These are phyloP conservation scores for Thereva unica DNA, from an alignment of 2,888 invertebrate genomes.

Conservation along the genomic window DNA sequence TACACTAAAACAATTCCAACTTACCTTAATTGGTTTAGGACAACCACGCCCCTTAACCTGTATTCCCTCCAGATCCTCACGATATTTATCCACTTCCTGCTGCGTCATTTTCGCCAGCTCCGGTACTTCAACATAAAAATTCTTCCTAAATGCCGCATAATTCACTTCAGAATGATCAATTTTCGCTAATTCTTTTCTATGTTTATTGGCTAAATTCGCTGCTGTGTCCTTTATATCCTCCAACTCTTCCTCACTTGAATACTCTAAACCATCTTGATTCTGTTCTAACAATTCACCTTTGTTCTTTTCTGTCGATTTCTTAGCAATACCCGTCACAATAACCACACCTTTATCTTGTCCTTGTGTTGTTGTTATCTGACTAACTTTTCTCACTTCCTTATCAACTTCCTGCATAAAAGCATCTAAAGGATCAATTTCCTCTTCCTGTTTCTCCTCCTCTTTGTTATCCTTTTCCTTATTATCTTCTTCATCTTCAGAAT, in stretches of 20 bases:
- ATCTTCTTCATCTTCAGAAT: constrained; percentile 87
- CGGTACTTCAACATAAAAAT: constrained; percentile 97
- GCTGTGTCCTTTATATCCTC: constrained; percentile 92
- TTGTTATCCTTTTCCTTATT: constrained; percentile 61
- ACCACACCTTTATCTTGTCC: constrained; percentile 65
- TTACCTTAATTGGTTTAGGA: constrained; percentile 85
- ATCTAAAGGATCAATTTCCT: constrained; percentile 94
- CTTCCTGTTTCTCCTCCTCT: constrained; percentile 63
- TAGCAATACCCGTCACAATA: constrained; percentile 83
- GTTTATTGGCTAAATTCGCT: constrained; percentile 85
- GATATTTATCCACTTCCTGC: constrained; percentile 83
- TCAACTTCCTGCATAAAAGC: constrained; percentile 92
- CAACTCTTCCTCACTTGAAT: constrained; percentile 95
- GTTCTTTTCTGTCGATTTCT: constrained; percentile 72
- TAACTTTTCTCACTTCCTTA: constrained; percentile 61
- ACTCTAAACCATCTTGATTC: constrained; percentile 96
- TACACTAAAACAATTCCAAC: constrained; percentile 1
- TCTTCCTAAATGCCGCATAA: constrained; percentile 88
- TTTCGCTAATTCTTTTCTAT: constrained; percentile 88
- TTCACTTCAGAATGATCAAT: constrained; percentile 87
- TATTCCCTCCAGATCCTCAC: constrained; percentile 91
- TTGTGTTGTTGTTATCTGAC: constrained; percentile 56
- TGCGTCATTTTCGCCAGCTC: constrained; percentile 91
- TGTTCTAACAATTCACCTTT: constrained; percentile 99
- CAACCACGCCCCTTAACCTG: constrained; percentile 95